phyloP scores from a whole-genome alignment of 30 jellyfish, hydroid and myxozoan species.

The Pelagia noctiluca region DNA sequence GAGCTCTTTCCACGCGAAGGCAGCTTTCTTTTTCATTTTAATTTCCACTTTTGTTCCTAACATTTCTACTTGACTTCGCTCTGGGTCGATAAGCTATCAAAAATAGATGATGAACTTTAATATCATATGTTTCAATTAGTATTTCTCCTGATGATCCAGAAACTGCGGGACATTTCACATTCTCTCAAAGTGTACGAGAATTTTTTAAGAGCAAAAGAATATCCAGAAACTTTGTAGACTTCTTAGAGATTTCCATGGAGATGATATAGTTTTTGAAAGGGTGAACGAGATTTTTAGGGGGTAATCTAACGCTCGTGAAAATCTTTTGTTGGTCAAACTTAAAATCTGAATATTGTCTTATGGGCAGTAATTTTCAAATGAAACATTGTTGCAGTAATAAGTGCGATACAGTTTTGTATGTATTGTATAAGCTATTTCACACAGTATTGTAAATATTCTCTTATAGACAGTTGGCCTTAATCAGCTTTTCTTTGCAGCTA shows the following conservation, averaged over 20 bases:
- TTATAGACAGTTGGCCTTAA: too few relatives aligned
- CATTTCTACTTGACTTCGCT: conserved; percentile 74
- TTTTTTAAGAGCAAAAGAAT: too few relatives aligned
- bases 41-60: conserved; percentile 94
- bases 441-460: too few relatives aligned
- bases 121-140: neutral
- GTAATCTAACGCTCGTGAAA: neutral
- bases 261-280: neutral
- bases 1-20: conserved; percentile 80
- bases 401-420: too few relatives aligned
- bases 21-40: conserved; percentile 70
- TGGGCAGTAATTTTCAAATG: too few relatives aligned
- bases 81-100: conserved; percentile 85
- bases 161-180: neutral
- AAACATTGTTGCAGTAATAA: too few relatives aligned
- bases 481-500: too few relatives aligned
- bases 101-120: neutral
- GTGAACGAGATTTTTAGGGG: neutral
- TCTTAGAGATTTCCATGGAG: too few relatives aligned
- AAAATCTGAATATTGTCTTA: too few relatives aligned
- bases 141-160: neutral
- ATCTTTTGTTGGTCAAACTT: too few relatives aligned
- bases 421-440: too few relatives aligned
- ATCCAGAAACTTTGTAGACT: too few relatives aligned
- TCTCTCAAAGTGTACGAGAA: neutral